These are phyloP conservation scores for Thumatha senex DNA, from an alignment of 2,888 invertebrate species.

Conservation along the genomic window DNA sequence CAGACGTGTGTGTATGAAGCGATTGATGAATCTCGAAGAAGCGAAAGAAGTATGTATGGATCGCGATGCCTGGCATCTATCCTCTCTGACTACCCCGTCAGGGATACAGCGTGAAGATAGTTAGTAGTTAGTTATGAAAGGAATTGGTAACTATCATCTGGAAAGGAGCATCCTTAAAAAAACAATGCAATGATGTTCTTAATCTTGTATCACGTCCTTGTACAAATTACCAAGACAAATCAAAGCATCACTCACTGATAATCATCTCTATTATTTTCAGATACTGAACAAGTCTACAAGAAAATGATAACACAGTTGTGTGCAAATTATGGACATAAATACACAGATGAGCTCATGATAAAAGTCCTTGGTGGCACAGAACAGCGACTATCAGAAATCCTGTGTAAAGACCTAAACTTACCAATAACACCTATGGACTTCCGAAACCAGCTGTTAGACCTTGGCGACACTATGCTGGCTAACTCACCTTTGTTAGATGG, in stretches of 20 bases:
- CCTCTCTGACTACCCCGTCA: no score
- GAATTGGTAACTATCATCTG: no score
- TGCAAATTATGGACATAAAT: slow-evolving; percentile 88
- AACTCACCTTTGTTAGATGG: slow-evolving; percentile 87
- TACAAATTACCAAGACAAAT: not conserved
- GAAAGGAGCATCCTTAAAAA: no score
- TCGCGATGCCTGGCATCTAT: no score
- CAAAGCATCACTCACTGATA: not conserved
- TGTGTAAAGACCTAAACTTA: slow-evolving; percentile 86
- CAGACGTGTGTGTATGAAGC: no score
- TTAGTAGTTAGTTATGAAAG: no score
- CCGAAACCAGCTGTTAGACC: slow-evolving; percentile 81
- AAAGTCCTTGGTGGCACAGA: slow-evolving; percentile 90
- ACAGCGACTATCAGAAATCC: slow-evolving; percentile 86
- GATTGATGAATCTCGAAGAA: no score
- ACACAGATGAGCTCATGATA: slow-evolving; percentile 91
- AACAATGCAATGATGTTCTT: no score
- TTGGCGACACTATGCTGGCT: slow-evolving; percentile 85
- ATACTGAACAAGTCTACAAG: slow-evolving; percentile 92
- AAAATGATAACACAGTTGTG: slow-evolving; percentile 88
- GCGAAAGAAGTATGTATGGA: no score
- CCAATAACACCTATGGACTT: slow-evolving; percentile 88
- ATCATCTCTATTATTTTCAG: slow-evolving; percentile 61
- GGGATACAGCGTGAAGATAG: no score
- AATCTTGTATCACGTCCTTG: not conserved